Conservation (phyloP, 1,140 invertebrate species). For the Drosophila orosa region DNA sequence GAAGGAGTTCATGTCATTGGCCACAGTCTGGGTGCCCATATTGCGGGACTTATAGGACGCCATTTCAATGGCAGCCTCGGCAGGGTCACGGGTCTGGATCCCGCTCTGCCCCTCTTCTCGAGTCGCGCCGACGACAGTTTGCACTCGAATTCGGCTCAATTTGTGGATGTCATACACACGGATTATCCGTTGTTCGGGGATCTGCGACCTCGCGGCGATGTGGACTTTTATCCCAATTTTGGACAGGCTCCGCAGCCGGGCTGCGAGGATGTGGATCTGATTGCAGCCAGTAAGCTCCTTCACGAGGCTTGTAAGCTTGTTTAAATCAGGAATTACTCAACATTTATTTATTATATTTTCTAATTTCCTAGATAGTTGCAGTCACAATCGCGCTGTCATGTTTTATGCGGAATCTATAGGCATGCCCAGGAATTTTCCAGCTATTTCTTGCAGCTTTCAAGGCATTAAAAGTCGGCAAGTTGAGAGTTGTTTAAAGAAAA, state of each 20-base stretch:
- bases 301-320: conserved; percentile 69
- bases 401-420: conserved; percentile 76
- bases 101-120: conserved; percentile 86
- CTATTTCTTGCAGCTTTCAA: conserved; percentile 53
- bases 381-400: conserved; percentile 76
- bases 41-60: conserved; percentile 86
- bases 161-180: conserved; percentile 87
- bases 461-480: conserved; percentile 41
- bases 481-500: conserved; percentile 24
- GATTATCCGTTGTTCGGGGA: conserved; percentile 87
- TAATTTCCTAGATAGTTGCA: conserved; percentile 68
- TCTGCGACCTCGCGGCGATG: conserved; percentile 85
- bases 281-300: conserved; percentile 75
- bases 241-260: conserved; percentile 87
- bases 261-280: conserved; percentile 84
- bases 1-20: conserved; percentile 86
- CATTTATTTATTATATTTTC: neutral
- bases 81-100: conserved; percentile 86
- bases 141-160: conserved; percentile 84
- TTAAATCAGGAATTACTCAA: fast-evolving
- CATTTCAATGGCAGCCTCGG: conserved; percentile 84
- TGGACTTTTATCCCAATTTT: conserved; percentile 88
- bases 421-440: conserved; percentile 63
- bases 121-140: conserved; percentile 83
- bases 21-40: conserved; percentile 87